phyloP scores from a whole-genome alignment of 2,113 vertebrate genomes.

The Zosterops pallidus region DNA sequence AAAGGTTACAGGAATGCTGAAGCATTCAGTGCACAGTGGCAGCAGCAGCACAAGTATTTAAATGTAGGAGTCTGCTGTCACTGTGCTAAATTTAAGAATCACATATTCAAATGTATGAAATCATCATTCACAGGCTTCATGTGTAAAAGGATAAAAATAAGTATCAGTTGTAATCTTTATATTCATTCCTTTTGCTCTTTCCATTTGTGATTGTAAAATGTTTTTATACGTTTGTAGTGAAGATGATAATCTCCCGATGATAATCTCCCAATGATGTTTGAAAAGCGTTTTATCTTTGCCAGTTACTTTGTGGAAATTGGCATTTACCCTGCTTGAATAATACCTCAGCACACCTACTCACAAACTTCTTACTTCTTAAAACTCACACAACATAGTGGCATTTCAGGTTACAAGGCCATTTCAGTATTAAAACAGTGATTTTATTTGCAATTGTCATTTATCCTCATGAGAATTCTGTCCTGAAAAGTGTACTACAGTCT shows the following conservation, averaged over 20 bases:
- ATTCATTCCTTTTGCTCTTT: neutral
- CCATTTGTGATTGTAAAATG: neutral
- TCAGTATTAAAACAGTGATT: neutral
- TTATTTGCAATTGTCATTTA: neutral
- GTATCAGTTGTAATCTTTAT: neutral
- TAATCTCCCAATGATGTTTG: neutral
- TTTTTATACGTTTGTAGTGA: neutral
- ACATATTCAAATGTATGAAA: neutral
- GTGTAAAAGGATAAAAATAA: neutral
- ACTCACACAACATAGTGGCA: neutral
- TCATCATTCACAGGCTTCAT: neutral
- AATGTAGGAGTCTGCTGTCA: neutral
- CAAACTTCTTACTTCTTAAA: neutral
- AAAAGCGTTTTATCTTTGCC: neutral
- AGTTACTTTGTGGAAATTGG: neutral
- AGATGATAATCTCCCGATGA: neutral
- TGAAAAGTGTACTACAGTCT: neutral
- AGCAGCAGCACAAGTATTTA: neutral
- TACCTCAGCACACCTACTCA: neutral
- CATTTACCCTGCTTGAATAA: neutral
- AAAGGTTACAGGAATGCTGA: constrained; percentile 25
- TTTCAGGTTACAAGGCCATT: neutral
- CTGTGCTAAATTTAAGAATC: neutral
- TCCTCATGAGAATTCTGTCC: neutral
- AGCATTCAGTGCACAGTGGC: neutral